These are phyloP conservation scores for Vidua chalybeata DNA, from an alignment of 2,113 vertebrate genomes.

Conservation along the genomic window DNA sequence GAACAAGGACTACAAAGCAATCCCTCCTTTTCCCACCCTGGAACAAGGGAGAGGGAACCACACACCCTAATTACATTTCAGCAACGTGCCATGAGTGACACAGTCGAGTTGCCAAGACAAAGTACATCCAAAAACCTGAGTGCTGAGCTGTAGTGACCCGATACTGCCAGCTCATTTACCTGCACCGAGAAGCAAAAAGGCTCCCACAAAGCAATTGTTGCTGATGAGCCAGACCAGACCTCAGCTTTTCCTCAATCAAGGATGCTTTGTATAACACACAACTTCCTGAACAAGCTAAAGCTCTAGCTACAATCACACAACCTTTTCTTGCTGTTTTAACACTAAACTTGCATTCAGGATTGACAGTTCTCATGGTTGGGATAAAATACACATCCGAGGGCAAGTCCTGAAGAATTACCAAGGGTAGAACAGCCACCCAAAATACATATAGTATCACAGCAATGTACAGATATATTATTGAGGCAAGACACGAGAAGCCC, in stretches of 20 bases:
- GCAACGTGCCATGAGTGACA: background rate
- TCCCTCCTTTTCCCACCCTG: background rate
- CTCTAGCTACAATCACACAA: background rate
- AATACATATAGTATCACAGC: fast-evolving
- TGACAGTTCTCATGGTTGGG: fast-evolving
- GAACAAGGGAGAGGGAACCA: background rate
- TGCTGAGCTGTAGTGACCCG: background rate
- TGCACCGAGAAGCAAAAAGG: background rate
- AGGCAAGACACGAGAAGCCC: fast-evolving
- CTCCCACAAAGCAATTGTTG: background rate
- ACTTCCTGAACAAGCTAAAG: background rate
- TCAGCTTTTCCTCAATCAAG: background rate
- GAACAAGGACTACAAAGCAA: background rate
- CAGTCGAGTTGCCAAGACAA: background rate
- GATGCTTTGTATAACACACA: fast-evolving
- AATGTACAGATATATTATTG: fast-evolving
- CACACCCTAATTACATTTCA: conserved; percentile 8
- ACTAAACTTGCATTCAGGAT: fast-evolving
- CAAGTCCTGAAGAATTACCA: background rate
- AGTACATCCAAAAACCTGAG: background rate
- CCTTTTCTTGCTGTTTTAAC: background rate
- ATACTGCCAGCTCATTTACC: background rate
- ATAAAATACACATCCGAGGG: background rate
- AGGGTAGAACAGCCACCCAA: background rate
- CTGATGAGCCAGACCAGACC: background rate